These are phyloP conservation scores for Rhagophthalmus giganteus DNA, from an alignment of 2,888 invertebrate genomes.

Conservation along the genomic window DNA sequence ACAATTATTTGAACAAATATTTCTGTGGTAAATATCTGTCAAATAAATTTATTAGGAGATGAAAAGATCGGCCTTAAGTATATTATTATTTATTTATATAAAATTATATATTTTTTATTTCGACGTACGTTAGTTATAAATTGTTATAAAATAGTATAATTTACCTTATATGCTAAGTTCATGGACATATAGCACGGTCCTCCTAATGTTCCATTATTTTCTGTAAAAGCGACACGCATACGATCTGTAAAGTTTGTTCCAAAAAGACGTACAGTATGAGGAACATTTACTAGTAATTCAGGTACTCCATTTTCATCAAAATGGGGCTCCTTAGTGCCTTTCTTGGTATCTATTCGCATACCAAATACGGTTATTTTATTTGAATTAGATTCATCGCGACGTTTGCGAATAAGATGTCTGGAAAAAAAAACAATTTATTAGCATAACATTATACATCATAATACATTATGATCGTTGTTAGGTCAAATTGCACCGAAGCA, in stretches of 20 bases:
- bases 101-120: too few species aligned
- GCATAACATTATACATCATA: too few species aligned
- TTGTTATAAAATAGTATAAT: constrained; percentile 36
- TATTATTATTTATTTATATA: too few species aligned
- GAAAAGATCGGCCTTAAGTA: too few species aligned
- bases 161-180: constrained; percentile 57
- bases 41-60: too few species aligned
- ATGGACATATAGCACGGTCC: constrained; percentile 67
- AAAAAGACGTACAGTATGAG: constrained; percentile 70
- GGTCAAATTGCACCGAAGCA: too few species aligned
- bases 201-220: constrained; percentile 58
- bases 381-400: constrained; percentile 31
- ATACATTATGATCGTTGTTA: too few species aligned
- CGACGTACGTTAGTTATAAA: too few species aligned
- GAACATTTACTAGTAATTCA: constrained; percentile 64
- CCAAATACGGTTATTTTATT: constrained; percentile 56
- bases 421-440: constrained; percentile 6
- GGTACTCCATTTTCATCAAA: constrained; percentile 66
- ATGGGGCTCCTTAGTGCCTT: constrained; percentile 62
- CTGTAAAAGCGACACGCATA: constrained; percentile 74
- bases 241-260: constrained; percentile 68
- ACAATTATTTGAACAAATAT: too few species aligned
- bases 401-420: constrained; percentile 5
- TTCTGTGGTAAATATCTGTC: too few species aligned
- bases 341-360: constrained; percentile 62